Base-by-base conservation (phyloP, 2,797 vertebrate species). In the Menidia menidia region DNA sequence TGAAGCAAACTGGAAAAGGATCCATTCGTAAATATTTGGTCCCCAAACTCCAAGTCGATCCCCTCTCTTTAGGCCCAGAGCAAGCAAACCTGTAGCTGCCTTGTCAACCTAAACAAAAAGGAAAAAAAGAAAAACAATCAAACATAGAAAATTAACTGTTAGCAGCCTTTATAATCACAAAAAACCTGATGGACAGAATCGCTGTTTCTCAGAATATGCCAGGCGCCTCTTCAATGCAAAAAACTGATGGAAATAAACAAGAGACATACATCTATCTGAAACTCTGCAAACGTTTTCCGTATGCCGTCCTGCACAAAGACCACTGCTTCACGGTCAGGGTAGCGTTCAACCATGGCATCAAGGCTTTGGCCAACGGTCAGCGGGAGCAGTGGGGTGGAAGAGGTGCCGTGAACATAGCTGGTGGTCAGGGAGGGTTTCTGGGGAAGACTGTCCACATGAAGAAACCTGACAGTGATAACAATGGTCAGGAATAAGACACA, bases 41-140 rank as follows among this genome's bases (percentile, higher is more conserved):
- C 94, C 95, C 96, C 96, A 98, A 78, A 98, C 92, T 19, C 95
- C 97, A 13, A 98, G 91, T 0, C 96, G 84, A 78, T 98, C 96
- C 0, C 96, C 96, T 59, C 78, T 94, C 69, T 86, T 74, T 78
- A 98, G 87, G 8, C 96, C 96, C 13, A 97, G 80, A 45, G 95
- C 96, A 44, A 98, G 88, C 42, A 98, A 94, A 35, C 96, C 97
- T 43, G 96, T 92, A 56, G 97, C 95, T 18, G 89, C 83, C 43
- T 84, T 91, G 57, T 97, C 94, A 47, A 96, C 96, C 97, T 98
- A 87, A 11, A 80, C 48, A 8, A 75, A 81, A 60, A 39, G 0
- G 50, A 0, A 48, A 8, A 41, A 5, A 60, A 1, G 18, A 5
- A 47, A 3, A 14, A 43, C 53, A 6, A 30, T 3, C 13, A 45